phyloP scores from a whole-genome alignment of 2,113 vertebrate genomes.

The Cygnus buccinator region DNA sequence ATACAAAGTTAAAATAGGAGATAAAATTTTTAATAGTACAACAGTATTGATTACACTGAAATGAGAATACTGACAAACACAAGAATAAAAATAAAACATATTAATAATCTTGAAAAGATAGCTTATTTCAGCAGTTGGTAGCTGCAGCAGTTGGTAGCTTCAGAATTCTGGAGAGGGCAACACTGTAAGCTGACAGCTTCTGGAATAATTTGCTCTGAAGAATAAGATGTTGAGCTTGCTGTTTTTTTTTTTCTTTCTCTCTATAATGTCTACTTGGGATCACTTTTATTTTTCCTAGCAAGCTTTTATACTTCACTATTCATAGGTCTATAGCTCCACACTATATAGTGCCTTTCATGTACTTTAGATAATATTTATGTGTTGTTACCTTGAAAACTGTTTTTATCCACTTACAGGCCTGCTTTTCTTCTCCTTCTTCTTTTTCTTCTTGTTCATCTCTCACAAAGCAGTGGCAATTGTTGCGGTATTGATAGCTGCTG shows the following conservation, averaged over 20 bases:
- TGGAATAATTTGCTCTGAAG: not conserved
- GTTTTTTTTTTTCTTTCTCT: not conserved
- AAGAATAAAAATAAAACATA: not conserved
- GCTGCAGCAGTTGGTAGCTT: not conserved
- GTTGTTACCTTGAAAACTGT: not conserved
- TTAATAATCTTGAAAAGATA: not conserved
- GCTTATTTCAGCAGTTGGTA: not conserved
- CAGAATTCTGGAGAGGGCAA: not conserved
- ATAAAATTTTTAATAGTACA: not conserved
- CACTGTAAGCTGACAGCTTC: not conserved
- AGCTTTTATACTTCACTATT: not conserved
- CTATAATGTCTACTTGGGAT: not conserved
- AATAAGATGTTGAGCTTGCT: not conserved
- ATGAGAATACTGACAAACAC: not conserved
- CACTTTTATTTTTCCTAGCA: not conserved
- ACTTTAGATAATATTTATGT: not conserved
- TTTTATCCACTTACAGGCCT: not conserved
- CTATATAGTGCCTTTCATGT: not conserved
- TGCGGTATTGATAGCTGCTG: constrained; percentile 80
- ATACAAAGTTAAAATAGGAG: not conserved
- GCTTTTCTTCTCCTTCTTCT: not conserved
- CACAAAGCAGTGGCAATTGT: constrained; percentile 78
- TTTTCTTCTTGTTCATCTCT: too few species aligned
- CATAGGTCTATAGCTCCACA: not conserved
- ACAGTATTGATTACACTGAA: not conserved